Conservation (phyloP, 1,140 invertebrate genomes). For the Trichonephila clavata region DNA sequence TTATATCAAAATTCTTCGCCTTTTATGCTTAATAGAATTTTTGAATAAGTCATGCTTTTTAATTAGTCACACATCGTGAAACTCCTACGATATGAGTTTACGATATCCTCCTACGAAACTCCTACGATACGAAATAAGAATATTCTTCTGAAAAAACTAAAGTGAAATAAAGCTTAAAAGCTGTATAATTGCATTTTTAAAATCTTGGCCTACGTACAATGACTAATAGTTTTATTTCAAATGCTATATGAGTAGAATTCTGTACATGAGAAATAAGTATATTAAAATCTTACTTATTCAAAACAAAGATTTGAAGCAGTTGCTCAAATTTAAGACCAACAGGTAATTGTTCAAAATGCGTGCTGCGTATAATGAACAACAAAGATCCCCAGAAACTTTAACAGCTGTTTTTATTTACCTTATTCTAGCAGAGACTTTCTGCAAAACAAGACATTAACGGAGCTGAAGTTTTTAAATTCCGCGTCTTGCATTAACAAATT, state of each 20-base stretch:
- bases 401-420: slow-evolving; percentile 54
- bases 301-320: not conserved
- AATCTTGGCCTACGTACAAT: too few relatives aligned
- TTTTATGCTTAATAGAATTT: too few relatives aligned
- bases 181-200: too few relatives aligned
- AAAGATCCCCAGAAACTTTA: slow-evolving; percentile 44
- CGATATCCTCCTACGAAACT: too few relatives aligned
- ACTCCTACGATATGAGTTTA: too few relatives aligned
- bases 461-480: slow-evolving; percentile 43
- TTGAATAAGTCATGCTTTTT: too few relatives aligned
- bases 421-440: slow-evolving; percentile 21
- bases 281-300: not conserved
- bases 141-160: too few relatives aligned
- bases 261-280: not conserved
- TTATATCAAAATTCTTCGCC: too few relatives aligned
- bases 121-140: too few relatives aligned
- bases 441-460: slow-evolving; percentile 60
- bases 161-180: too few relatives aligned
- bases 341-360: slow-evolving; percentile 57
- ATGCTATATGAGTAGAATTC: not conserved
- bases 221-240: not conserved
- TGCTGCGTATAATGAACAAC: slow-evolving; percentile 49
- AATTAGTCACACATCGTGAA: too few relatives aligned
- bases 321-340: slow-evolving; percentile 39
- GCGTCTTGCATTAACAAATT: slow-evolving; percentile 62